Conservation (phyloP, 37 sponge, comb jelly and placozoan species). For the Bolinopsis microptera region DNA sequence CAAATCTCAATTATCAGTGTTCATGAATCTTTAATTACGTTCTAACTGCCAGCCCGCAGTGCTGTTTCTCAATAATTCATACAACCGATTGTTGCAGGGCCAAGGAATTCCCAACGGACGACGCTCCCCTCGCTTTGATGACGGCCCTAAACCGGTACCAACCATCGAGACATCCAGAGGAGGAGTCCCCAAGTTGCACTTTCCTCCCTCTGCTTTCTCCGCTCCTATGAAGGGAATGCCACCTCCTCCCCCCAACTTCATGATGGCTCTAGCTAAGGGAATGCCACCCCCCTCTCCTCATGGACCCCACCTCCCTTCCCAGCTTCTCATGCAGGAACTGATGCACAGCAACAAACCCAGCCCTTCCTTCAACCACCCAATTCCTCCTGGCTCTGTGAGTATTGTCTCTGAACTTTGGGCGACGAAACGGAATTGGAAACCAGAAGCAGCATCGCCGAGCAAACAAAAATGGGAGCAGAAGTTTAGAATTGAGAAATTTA, state of each 20-base stretch:
- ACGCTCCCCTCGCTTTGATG: background rate
- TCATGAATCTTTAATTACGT: too few relatives aligned
- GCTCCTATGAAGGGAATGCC: slow-evolving; percentile 58
- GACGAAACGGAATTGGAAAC: too few relatives aligned
- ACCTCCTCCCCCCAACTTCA: slow-evolving; percentile 8
- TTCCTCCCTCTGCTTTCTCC: slow-evolving; percentile 40
- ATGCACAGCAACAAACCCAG: slow-evolving; percentile 65
- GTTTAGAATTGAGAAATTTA: too few relatives aligned
- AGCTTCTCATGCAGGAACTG: slow-evolving; percentile 53
- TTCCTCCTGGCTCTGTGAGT: slow-evolving; percentile 8
- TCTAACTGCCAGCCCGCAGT: too few relatives aligned
- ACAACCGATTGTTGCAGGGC: background rate
- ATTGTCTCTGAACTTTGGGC: too few relatives aligned
- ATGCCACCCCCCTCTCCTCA: slow-evolving; percentile 49
- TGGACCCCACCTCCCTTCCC: background rate
- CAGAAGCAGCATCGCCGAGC: too few relatives aligned
- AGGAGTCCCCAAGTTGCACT: slow-evolving; percentile 1
- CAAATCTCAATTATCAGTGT: too few relatives aligned
- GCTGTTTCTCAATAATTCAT: too few relatives aligned
- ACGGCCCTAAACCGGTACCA: slow-evolving; percentile 34
- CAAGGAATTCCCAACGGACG: background rate
- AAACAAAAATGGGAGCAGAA: too few relatives aligned
- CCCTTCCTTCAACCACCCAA: slow-evolving; percentile 12
- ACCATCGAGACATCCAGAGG: slow-evolving; percentile 58
- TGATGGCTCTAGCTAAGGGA: slow-evolving; percentile 34